Evolutionary conservation across 30 jellyfish, hydroid and myxozoan genomes (phyloP), one percentile per base, ranked within the genome.

Genomic region (Hydractinia echinata): DNA sequence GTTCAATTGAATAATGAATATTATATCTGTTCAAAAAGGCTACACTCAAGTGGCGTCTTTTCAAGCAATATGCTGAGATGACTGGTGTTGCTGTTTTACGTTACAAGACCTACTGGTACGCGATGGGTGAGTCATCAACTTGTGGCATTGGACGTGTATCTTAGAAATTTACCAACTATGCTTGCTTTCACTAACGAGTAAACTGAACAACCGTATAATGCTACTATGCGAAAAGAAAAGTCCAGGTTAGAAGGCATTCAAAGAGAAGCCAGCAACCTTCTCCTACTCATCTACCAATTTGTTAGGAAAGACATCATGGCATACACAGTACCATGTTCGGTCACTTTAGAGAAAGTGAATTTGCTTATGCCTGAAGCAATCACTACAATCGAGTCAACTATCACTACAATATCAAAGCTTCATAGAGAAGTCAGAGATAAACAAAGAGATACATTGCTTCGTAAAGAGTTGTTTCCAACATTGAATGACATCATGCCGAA

Each of bases 321-420:
- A 58, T 16, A 58, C 69, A 58, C 19, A 16, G 69, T 58, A 58
- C 69, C 69, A 16, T 16, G 15, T 13, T 58, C 3, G 15, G 18
- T 58, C 18, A 58, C 69, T 11, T 16, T 58, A 58, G 3, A 58
- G 19, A 58, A 58, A 16, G 69, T 0, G 18, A 58, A 58, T 58
- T 16, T 58, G 69, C 19, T 58, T 11, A 58, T 58, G 69, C 69
- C 69, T 11, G 69, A 58, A 58, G 69, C 69, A 58, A 58, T 58
- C 69, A 13, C 69, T 58, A 13, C 18, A 1, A 58, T 58, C 69
- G 3, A 58, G 3, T 0, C 3, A 0, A 58, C 69, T 13, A 11
- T 58, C 69, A 58, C 15, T 58, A 3, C 19, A 58, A 11, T 58
- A 11, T 11, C 15, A 58, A 58, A 58, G 69, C 19, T 58, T 11